Conservation (phyloP, 2,888 invertebrate genomes). For the Heliconius ismenius region DNA sequence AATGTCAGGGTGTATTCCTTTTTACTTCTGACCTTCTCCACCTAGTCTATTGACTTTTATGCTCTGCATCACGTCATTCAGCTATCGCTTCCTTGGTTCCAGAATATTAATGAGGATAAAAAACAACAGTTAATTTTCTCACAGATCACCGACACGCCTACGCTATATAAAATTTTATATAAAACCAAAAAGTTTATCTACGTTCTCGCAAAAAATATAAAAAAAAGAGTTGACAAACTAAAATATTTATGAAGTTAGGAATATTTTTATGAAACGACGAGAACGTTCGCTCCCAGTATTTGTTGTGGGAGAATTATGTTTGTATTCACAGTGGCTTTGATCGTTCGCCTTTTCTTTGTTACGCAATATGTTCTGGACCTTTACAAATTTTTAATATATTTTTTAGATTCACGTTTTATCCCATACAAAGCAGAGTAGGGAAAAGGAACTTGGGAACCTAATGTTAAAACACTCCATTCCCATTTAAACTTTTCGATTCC, state of each 20-base stretch:
- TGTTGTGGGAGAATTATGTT: neutral
- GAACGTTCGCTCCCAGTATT: neutral
- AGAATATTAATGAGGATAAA: too few species aligned
- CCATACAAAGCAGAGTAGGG: too few species aligned
- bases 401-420: too few species aligned
- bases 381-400: neutral
- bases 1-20: too few species aligned
- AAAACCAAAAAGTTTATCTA: neutral
- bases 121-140: neutral
- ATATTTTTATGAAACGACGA: constrained; percentile 11
- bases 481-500: too few species aligned
- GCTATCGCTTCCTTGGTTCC: too few species aligned
- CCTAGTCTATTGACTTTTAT: too few species aligned
- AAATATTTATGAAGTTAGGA: constrained; percentile 8
- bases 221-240: neutral
- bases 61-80: too few species aligned
- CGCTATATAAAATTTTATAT: neutral
- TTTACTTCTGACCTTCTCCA: too few species aligned
- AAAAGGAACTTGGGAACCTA: too few species aligned
- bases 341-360: neutral
- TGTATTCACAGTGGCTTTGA: neutral
- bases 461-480: too few species aligned
- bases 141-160: neutral
- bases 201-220: neutral
- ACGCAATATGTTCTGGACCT: neutral